Evolutionary conservation across 2,797 vertebrate genomes (phyloP).

Genomic region (Lutra lutra): DNA sequence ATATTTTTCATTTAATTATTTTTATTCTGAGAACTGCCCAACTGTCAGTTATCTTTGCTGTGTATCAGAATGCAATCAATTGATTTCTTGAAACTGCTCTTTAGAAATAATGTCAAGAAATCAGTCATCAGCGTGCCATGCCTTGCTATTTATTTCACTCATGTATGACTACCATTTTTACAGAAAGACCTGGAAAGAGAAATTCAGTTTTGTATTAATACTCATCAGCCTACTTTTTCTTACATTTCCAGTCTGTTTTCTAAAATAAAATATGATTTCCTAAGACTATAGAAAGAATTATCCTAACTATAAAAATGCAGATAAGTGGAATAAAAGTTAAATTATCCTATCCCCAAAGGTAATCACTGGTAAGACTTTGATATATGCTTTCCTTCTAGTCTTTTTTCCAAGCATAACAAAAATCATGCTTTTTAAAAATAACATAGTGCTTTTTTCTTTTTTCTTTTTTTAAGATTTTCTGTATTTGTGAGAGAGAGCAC

Average conservation of each 20-base stretch:
- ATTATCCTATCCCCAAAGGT: neutral
- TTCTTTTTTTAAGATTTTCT: neutral
- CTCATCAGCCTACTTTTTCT: neutral
- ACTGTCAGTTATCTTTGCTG: neutral
- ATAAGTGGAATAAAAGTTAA: neutral
- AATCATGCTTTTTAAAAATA: neutral
- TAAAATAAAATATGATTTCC: neutral
- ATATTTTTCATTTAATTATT: neutral
- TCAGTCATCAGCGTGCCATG: neutral
- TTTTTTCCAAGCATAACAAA: neutral
- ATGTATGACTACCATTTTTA: neutral
- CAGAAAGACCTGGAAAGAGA: neutral
- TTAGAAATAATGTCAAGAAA: slow-evolving; percentile 38
- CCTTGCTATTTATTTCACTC: neutral
- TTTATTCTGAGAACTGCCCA: slow-evolving; percentile 10
- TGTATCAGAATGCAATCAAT: neutral
- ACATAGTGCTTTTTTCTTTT: neutral
- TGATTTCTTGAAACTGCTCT: neutral
- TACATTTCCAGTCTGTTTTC: neutral
- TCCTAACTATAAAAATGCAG: neutral
- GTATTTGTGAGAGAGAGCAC: no score
- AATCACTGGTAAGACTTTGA: neutral
- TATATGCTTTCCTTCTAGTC: neutral
- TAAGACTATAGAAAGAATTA: neutral
- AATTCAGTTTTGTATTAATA: neutral